phyloP scores from a whole-genome alignment of 2,888 invertebrate genomes.

The Nineta flava region DNA sequence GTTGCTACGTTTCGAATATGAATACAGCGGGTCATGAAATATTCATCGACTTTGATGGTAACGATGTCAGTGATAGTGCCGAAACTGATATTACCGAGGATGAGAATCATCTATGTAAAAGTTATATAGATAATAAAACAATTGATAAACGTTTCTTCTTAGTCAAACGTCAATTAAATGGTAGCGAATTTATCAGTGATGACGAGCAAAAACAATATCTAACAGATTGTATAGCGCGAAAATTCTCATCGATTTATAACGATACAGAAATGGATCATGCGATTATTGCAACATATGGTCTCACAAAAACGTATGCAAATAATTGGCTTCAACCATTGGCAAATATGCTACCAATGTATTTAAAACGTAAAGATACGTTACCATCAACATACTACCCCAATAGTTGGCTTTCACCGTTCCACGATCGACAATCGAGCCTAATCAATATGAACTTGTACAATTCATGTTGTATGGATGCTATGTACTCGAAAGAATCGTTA shows the following conservation, averaged over 20 bases:
- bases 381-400: neutral
- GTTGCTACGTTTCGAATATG: neutral
- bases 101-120: neutral
- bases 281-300: neutral
- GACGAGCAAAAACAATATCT: no score
- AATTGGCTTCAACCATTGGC: neutral
- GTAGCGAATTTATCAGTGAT: no score
- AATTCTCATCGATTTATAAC: no score
- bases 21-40: neutral
- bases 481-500: no score
- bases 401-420: neutral
- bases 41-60: conserved; percentile 1
- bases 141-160: neutral
- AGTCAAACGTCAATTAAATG: neutral
- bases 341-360: neutral
- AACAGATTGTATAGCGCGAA: no score
- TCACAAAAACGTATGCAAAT: neutral
- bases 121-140: neutral
- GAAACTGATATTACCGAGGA: no score
- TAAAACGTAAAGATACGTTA: neutral
- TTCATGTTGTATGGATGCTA: no score
- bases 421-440: no score
- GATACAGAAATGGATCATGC: neutral
- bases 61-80: no score
- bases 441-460: no score